Evolutionary conservation across 23 tunicate species (phyloP).

Genomic region (Aplidium turbinatum): DNA sequence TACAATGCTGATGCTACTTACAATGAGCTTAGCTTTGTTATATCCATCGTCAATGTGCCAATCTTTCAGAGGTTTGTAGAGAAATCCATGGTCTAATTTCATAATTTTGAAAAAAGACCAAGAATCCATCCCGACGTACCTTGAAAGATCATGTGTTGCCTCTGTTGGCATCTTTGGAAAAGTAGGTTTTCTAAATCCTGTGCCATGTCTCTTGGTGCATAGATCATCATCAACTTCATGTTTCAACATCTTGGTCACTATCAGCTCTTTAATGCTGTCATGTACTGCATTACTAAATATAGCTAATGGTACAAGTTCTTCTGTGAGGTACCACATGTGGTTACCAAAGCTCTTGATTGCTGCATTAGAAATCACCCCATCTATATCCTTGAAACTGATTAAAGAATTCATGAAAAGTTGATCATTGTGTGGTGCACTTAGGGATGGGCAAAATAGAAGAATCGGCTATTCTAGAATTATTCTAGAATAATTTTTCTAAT

Average conservation of each 20-base stretch:
- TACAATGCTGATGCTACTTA: background rate
- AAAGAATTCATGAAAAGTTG: background rate
- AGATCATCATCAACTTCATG: background rate
- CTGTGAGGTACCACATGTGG: slow-evolving; percentile 3
- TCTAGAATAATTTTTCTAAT: too few relatives aligned
- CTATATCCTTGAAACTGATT: background rate
- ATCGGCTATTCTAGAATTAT: too few relatives aligned
- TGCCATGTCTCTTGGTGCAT: background rate
- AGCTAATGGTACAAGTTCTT: slow-evolving; percentile 17
- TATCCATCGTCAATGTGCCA: background rate
- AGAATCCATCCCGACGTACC: background rate
- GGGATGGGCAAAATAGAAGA: too few relatives aligned
- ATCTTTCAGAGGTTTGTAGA: background rate
- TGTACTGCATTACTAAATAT: slow-evolving; percentile 1
- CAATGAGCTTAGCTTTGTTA: background rate
- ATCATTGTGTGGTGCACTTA: slow-evolving; percentile 26
- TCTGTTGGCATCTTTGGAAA: background rate
- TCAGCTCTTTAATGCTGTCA: background rate
- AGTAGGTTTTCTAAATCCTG: background rate
- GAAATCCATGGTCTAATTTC: slow-evolving; percentile 1
- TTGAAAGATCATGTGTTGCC: background rate
- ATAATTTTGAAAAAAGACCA: slow-evolving; percentile 2
- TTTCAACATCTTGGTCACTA: background rate
- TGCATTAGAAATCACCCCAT: slow-evolving; percentile 6
- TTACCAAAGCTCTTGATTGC: background rate